Evolutionary conservation across 2,888 invertebrate species (phyloP), one percentile per base, ranked within the genome.

Genomic region (Leucoma salicis): DNA sequence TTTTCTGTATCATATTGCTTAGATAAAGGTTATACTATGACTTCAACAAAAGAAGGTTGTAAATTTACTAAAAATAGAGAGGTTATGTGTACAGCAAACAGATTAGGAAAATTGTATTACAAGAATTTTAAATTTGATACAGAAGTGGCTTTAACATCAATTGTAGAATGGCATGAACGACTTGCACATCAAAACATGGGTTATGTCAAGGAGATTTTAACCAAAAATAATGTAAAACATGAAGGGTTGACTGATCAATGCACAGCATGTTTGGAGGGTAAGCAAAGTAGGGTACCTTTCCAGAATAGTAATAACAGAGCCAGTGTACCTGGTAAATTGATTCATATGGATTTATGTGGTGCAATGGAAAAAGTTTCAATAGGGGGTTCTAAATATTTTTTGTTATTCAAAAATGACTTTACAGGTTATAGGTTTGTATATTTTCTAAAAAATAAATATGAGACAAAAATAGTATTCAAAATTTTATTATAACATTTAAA

Each of bases 311-410:
- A 64, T 14, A 52, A 15, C 21, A 39, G 39, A 8, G 54, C 39
- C 0, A 41, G 42, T 0, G 51, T 12, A 16, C 13, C 49, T 8
- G 55, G 58, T 41, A 56, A 63, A 5, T 0, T 63, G 7, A 54
- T 64, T 13, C 59, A 62, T 34, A 52, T 46, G 0, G 59, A 65
- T n/a, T n/a, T n/a, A n/a, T n/a, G n/a, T n/a, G n/a, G n/a, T n/a
- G 56, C 57, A 0, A 53, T 66, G 53, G 56, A 63, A 34, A 50
- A 31, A 12, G 7, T 14, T n/a, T 61, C 53, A 5, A 21, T 61
- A 0, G 58, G 57, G 11, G 57, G 59, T 8, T 46, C 57, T 5
- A 53, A 41, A 42, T 63, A 58, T 16, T 61, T 54, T 38, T 7
- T 61, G 3, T 4, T 63, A 7, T n/a, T 63, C 0, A 63, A 61